A percentile compares a stretch with the other conserved stretches of the same genome.
These are phyloP conservation scores for Ophion obscuratus DNA, from an alignment of 2,888 invertebrate genomes.

Conservation along the genomic window DNA sequence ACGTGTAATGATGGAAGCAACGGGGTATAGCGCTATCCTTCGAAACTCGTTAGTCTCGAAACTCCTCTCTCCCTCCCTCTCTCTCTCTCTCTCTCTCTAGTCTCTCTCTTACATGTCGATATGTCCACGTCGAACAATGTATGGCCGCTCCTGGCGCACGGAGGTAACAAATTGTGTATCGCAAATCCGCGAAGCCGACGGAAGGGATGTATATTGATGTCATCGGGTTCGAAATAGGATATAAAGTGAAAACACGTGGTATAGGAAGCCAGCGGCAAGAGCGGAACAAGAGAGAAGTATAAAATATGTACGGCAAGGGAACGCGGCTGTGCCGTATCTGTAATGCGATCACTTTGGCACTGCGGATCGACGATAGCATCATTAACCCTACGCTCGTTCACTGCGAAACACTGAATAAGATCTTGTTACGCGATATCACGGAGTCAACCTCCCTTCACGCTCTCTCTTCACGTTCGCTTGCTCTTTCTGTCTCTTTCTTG, in stretches of 20 bases:
- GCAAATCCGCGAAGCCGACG: background rate
- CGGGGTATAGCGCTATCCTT: constrained; percentile 9
- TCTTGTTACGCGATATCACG: constrained; percentile 83
- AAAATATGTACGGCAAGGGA: constrained; percentile 66
- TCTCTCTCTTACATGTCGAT: background rate
- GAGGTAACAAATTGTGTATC: background rate
- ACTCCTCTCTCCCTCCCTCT: background rate
- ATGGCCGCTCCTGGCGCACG: background rate
- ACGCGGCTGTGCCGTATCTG: constrained; percentile 76
- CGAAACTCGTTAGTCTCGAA: constrained; percentile 48
- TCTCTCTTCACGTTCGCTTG: constrained; percentile 40
- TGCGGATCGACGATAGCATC: constrained; percentile 83
- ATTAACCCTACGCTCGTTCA: constrained; percentile 79
- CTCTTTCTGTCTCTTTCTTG: constrained; percentile 42
- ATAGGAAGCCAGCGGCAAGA: constrained; percentile 6
- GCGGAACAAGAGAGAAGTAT: constrained; percentile 22
- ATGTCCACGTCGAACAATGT: background rate
- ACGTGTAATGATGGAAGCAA: constrained; percentile 54
- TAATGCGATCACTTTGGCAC: constrained; percentile 84
- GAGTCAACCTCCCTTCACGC: constrained; percentile 72
- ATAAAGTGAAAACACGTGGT: constrained; percentile 43
- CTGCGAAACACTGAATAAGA: constrained; percentile 81
- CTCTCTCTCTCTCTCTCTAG: too few relatives aligned
- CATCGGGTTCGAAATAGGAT: constrained; percentile 13
- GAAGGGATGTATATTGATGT: constrained; percentile 35